Base-by-base conservation (phyloP, 2,113 vertebrate genomes). In the Dasyornis broadbenti region DNA sequence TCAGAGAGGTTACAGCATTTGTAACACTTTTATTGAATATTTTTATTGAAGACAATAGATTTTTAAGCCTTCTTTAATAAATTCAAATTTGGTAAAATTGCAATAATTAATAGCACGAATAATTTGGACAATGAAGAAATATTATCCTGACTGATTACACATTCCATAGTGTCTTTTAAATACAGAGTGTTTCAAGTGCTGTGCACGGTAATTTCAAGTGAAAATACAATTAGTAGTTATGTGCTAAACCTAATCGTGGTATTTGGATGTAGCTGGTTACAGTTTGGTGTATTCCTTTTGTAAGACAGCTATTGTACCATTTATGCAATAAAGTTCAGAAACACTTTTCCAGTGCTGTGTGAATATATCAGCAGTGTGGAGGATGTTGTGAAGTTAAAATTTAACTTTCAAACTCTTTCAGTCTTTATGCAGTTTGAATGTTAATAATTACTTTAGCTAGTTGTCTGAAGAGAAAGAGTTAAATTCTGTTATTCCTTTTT, bases 211-310 rank as follows among this genome's bases (percentile, higher is more conserved):
- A 90, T 89, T 96, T 75, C 52, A 95, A 86, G 60, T 40, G 26
- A 70, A 96, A 93, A 88, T 91, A 72, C 20, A 95, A 64, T 96
- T 85, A 94, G 68, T 77, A 87, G 47, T 91, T 97, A 87, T 59
- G 37, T 90, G 49, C 70, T 96, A 91, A 86, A 90, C 33, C 42
- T 92, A 95, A 90, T 82, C 63, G 12, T 59, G 44, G 27, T 59
- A n/a, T 97, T 92, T 95, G 60, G 35, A 77, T 92, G 45, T 82
- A 73, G 44, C 33, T 95, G 73, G 59, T 91, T 94, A 69, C 86
- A 90, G 61, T 50, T 86, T 93, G 18, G 26, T 66, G 14, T 44
- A 86, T 76, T 95, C 19, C 35, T 92, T 57, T 92, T 96, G 85
- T 50, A 19, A 90, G 49, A 64, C 71, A 82, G 9, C 82, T 85